Conservation (phyloP, 2,888 invertebrate species). For the Alviniconcha strummeri region DNA sequence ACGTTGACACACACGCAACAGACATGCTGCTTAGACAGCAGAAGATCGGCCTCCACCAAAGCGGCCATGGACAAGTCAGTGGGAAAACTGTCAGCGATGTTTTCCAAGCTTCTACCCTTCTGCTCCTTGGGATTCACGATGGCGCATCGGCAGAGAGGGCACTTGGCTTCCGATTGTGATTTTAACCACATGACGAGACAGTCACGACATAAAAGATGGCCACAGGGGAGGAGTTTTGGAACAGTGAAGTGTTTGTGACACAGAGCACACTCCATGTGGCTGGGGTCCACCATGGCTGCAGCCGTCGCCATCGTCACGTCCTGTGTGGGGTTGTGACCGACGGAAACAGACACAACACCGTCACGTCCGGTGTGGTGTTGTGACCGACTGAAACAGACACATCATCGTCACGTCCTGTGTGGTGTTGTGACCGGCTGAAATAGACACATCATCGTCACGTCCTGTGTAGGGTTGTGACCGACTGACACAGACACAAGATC, state of each 20-base stretch:
- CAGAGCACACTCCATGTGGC: conserved; percentile 10
- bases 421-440: too few relatives aligned
- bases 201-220: conserved; percentile 22
- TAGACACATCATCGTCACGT: too few relatives aligned
- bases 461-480: too few relatives aligned
- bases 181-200: conserved; percentile 16
- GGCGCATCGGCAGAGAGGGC: background rate
- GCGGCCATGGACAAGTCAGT: conserved; percentile 10
- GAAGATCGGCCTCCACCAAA: background rate
- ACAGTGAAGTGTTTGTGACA: conserved; percentile 7
- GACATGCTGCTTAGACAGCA: background rate
- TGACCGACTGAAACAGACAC: too few relatives aligned
- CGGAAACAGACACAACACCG: too few relatives aligned
- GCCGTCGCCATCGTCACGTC: background rate
- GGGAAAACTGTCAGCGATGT: conserved; percentile 10
- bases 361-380: too few relatives aligned
- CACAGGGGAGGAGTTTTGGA: conserved; percentile 22
- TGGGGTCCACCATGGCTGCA: too few relatives aligned
- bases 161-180: background rate
- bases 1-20: background rate
- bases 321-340: too few relatives aligned
- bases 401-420: too few relatives aligned
- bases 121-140: conserved; percentile 5
- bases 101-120: background rate
- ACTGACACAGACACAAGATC: too few relatives aligned